phyloP scores from a whole-genome alignment of 2,888 invertebrate species.

The Tetanocera ferruginea region DNA sequence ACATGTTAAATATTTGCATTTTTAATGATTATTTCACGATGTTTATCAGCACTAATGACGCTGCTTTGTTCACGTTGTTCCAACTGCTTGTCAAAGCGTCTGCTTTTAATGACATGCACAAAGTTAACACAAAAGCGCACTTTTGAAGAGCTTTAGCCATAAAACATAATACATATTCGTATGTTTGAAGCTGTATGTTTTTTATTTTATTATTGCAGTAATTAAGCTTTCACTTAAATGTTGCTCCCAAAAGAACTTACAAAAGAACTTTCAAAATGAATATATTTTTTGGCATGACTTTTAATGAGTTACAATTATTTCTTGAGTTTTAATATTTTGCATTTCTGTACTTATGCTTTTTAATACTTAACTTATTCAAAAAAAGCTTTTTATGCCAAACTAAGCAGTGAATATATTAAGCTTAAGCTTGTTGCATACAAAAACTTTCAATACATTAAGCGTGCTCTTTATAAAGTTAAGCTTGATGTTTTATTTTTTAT shows the following conservation, averaged over 20 bases:
- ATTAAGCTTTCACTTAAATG: background rate
- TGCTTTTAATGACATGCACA: slow-evolving; percentile 10
- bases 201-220: too few relatives aligned
- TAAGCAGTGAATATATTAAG: background rate
- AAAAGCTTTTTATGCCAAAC: background rate
- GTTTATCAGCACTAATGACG: slow-evolving; percentile 25
- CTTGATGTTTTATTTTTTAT: background rate
- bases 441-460: background rate
- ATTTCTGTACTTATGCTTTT: background rate
- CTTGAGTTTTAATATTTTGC: too few relatives aligned
- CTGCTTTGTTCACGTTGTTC: background rate
- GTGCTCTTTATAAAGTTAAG: background rate
- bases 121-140: background rate
- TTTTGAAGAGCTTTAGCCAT: background rate
- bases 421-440: background rate
- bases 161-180: too few relatives aligned
- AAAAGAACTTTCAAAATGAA: background rate
- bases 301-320: too few relatives aligned
- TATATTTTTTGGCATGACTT: background rate
- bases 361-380: background rate
- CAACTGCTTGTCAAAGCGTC: background rate
- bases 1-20: slow-evolving; percentile 13
- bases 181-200: too few relatives aligned
- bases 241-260: background rate
- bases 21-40: slow-evolving; percentile 26